Evolutionary conservation across 2,113 vertebrate genomes (phyloP).

Genomic region (Catharus bicknelli): DNA sequence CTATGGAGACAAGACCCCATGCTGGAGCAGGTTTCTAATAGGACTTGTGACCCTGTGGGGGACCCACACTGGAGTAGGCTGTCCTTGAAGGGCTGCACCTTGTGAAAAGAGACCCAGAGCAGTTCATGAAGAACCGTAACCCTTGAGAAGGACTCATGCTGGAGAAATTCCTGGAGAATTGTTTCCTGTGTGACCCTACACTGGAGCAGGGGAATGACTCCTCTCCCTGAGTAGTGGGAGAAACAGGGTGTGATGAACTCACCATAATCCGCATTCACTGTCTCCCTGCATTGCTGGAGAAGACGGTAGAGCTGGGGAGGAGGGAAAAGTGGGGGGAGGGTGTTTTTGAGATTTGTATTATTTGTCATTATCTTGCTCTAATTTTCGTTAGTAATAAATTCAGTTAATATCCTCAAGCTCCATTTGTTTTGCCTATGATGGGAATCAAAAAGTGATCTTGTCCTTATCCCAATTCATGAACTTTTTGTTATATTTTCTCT

Average conservation of each 20-base stretch:
- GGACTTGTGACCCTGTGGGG: neutral
- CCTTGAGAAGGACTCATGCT: neutral
- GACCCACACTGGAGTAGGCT: neutral
- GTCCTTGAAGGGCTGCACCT: neutral
- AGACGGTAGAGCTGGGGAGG: neutral
- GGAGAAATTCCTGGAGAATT: neutral
- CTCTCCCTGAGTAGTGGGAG: neutral
- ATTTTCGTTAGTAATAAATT: neutral
- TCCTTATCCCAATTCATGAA: neutral
- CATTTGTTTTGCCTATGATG: neutral
- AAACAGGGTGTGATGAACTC: neutral
- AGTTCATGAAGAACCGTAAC: neutral
- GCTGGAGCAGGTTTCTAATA: neutral
- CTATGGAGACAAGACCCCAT: neutral
- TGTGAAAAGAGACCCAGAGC: neutral
- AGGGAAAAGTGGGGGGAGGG: neutral
- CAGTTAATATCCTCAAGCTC: neutral
- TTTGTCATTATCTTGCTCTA: neutral
- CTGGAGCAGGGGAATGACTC: neutral
- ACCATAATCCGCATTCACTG: neutral
- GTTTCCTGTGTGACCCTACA: accelerated
- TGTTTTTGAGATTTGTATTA: neutral
- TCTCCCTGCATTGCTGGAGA: neutral
- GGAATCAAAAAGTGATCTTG: neutral
- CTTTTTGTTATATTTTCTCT: neutral